Conservation (phyloP, 2,888 invertebrate species). For the Sthenelais limicola region DNA sequence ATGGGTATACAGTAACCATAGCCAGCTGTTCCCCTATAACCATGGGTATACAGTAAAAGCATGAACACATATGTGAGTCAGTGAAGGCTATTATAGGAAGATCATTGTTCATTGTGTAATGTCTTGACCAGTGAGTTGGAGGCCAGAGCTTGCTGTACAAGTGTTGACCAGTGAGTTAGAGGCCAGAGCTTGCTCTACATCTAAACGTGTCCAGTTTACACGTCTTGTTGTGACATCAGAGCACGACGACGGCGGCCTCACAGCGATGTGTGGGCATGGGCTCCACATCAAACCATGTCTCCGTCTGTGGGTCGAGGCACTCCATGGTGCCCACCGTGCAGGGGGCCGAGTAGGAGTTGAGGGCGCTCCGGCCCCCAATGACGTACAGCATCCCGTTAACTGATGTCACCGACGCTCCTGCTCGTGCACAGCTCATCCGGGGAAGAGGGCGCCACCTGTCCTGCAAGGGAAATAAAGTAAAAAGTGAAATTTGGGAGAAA, state of each 20-base stretch:
- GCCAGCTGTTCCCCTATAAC: too few relatives aligned
- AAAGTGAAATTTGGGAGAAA: too few relatives aligned
- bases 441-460: conserved; percentile 79
- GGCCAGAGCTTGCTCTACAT: too few relatives aligned
- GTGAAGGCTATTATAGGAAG: too few relatives aligned
- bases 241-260: conserved; percentile 44
- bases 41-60: too few relatives aligned
- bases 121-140: too few relatives aligned
- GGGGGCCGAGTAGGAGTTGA: conserved; percentile 61
- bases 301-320: conserved; percentile 85
- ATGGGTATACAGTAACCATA: too few relatives aligned
- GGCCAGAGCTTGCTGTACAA: too few relatives aligned
- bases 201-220: too few relatives aligned
- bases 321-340: conserved; percentile 84
- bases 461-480: conserved; percentile 52
- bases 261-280: conserved; percentile 77
- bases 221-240: conserved; percentile 24
- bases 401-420: conserved; percentile 89
- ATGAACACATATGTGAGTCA: too few relatives aligned
- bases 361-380: conserved; percentile 86
- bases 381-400: conserved; percentile 90
- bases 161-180: too few relatives aligned
- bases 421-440: conserved; percentile 87
- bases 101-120: too few relatives aligned
- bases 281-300: conserved; percentile 85